Conservation (phyloP, 2,888 invertebrate genomes). For the Drosophila percnosoma region DNA sequence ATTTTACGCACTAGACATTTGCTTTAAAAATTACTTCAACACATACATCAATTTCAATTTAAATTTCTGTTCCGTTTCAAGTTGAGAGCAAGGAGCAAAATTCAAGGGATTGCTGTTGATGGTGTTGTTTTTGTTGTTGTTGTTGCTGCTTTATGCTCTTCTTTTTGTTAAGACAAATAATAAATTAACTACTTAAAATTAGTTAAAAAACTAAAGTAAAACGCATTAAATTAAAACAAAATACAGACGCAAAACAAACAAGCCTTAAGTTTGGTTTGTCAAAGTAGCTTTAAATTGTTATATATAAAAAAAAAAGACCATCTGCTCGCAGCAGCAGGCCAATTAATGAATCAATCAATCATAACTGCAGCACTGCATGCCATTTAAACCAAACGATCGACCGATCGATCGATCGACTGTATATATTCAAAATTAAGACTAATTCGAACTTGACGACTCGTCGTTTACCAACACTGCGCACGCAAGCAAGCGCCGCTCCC, state of each 20-base stretch:
- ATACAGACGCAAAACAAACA: slow-evolving; percentile 69
- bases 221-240: slow-evolving; percentile 70
- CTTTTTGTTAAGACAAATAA: slow-evolving; percentile 65
- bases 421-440: slow-evolving; percentile 47
- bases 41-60: slow-evolving; percentile 46
- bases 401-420: slow-evolving; percentile 6
- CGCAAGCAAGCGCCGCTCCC: slow-evolving; percentile 8
- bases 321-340: slow-evolving; percentile 11
- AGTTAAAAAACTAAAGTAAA: slow-evolving; percentile 76
- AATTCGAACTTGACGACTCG: slow-evolving; percentile 50
- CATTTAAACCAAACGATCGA: not conserved
- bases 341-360: slow-evolving; percentile 19
- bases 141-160: slow-evolving; percentile 29
- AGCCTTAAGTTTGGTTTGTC: slow-evolving; percentile 46
- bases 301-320: slow-evolving; percentile 31
- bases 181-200: slow-evolving; percentile 83
- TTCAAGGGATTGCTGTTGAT: slow-evolving; percentile 3
- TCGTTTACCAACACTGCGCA: slow-evolving; percentile 53
- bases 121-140: slow-evolving; percentile 8
- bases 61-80: slow-evolving; percentile 30
- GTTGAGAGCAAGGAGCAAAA: slow-evolving; percentile 20
- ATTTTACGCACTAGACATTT: slow-evolving; percentile 72
- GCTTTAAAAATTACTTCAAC: slow-evolving; percentile 69
- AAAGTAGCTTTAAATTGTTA: slow-evolving; percentile 45
- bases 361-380: slow-evolving; percentile 8